Evolutionary conservation across 2,888 invertebrate genomes (phyloP).

Genomic region (Oeneis ivallda): DNA sequence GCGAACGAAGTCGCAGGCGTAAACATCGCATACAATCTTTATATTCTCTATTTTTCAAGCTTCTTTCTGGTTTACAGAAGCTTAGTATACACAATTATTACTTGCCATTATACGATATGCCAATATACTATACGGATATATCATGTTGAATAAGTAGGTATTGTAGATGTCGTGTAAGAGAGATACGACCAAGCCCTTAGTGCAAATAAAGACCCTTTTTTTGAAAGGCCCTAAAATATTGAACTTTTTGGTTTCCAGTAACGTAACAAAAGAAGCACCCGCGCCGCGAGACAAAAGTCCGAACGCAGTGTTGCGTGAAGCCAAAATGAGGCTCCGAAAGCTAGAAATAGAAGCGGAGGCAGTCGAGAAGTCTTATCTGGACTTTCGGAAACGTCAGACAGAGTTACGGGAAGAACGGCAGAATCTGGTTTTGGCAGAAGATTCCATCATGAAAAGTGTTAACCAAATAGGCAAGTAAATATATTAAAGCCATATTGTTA

Average conservation of each 20-base stretch:
- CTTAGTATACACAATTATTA: no score
- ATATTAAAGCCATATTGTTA: not conserved
- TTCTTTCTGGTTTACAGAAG: no score
- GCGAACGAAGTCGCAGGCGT: no score
- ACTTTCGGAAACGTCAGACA: conserved; percentile 59
- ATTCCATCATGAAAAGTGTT: conserved; percentile 14
- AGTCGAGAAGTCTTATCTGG: conserved; percentile 77
- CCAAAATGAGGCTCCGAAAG: conserved; percentile 73
- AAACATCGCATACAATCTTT: no score
- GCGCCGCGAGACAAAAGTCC: conserved; percentile 59
- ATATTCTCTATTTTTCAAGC: no score
- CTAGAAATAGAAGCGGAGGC: conserved; percentile 83
- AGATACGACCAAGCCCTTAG: no score
- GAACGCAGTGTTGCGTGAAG: conserved; percentile 76
- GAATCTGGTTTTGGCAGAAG: conserved; percentile 6
- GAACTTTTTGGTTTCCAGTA: conserved; percentile 32
- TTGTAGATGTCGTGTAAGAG: no score
- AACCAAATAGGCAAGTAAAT: conserved; percentile 37
- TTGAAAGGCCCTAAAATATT: no score
- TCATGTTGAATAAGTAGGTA: no score
- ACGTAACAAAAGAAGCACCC: conserved; percentile 35
- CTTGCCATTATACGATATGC: no score
- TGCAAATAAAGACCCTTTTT: no score
- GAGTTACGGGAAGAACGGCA: conserved; percentile 39
- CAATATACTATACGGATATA: no score